Percentiles rank a stretch among this genome's conserved stretches.
phyloP scores from a whole-genome alignment of 2,888 invertebrate species.

The Pocota personata region DNA sequence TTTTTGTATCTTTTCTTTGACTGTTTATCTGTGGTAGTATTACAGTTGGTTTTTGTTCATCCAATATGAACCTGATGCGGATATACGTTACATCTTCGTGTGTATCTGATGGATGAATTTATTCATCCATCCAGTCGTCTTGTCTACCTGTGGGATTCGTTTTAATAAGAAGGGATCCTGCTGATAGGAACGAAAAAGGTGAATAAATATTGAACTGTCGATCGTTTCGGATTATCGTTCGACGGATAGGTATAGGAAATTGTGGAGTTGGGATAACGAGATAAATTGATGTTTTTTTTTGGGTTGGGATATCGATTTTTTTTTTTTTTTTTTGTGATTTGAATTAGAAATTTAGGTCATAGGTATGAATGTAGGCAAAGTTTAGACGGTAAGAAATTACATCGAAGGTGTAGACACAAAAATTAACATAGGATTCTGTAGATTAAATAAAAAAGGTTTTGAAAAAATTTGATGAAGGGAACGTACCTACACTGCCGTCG shows the following conservation, averaged over 20 bases:
- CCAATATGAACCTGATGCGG: constrained; percentile 33
- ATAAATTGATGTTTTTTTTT: constrained; percentile 7
- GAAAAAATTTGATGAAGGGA: too few relatives aligned
- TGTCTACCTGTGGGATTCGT: constrained; percentile 52
- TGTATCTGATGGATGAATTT: constrained; percentile 29
- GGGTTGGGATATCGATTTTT: not conserved
- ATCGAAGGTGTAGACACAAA: too few relatives aligned
- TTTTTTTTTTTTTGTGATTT: not conserved
- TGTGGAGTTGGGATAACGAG: constrained; percentile 10
- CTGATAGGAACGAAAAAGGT: constrained; percentile 32
- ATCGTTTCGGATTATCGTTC: constrained; percentile 46
- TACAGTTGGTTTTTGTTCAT: constrained; percentile 26
- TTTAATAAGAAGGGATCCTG: constrained; percentile 23
- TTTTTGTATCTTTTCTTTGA: not conserved
- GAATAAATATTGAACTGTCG: constrained; percentile 65
- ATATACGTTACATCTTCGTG: not conserved
- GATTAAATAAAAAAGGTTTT: too few relatives aligned
- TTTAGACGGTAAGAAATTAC: too few relatives aligned
- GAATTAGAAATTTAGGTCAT: constrained; percentile 22
- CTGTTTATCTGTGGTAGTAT: not conserved
- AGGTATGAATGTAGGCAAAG: too few relatives aligned
- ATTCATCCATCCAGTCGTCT: constrained; percentile 1
- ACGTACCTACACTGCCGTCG: too few relatives aligned
- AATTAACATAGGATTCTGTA: too few relatives aligned
- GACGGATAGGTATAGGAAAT: constrained; percentile 8